A percentile compares a stretch with the other conserved stretches of the same genome.
phyloP scores from a whole-genome alignment of 2,797 vertebrate species.

The Aratinga solstitialis region DNA sequence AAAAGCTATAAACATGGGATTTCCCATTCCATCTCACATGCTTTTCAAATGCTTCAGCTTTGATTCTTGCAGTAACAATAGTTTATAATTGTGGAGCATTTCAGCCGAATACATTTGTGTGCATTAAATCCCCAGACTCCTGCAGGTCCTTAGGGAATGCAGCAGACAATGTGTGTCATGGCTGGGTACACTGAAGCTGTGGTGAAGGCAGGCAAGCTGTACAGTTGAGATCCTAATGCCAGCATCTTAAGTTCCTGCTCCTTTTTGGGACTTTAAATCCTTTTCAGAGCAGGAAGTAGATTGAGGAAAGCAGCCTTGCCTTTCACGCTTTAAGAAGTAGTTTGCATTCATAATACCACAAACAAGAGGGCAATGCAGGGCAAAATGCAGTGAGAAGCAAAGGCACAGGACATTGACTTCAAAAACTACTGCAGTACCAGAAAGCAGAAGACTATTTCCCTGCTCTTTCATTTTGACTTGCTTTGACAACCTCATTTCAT shows the following conservation, averaged over 20 bases:
- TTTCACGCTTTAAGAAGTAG: not conserved
- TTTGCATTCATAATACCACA: not conserved
- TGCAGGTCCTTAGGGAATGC: not conserved
- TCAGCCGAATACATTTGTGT: not conserved
- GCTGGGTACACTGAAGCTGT: not conserved
- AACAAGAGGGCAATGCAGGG: not conserved
- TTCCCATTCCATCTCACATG: not conserved
- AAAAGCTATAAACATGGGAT: not conserved
- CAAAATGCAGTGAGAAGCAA: not conserved
- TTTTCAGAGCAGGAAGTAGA: not conserved
- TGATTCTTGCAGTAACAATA: not conserved
- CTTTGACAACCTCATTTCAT: conserved; percentile 33
- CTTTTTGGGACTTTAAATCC: not conserved
- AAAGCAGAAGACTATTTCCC: not conserved
- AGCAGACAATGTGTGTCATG: not conserved
- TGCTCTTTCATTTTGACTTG: not conserved
- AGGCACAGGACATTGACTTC: not conserved
- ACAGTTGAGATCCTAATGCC: not conserved
- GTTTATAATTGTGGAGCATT: not conserved
- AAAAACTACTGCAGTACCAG: not conserved
- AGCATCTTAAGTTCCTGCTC: not conserved
- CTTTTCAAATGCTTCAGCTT: not conserved
- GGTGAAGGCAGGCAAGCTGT: not conserved
- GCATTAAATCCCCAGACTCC: not conserved
- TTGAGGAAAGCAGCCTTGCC: not conserved